These are phyloP conservation scores for Luidia sarsii DNA, from an alignment of 53 echinoderm and acorn worm genomes.

Conservation along the genomic window DNA sequence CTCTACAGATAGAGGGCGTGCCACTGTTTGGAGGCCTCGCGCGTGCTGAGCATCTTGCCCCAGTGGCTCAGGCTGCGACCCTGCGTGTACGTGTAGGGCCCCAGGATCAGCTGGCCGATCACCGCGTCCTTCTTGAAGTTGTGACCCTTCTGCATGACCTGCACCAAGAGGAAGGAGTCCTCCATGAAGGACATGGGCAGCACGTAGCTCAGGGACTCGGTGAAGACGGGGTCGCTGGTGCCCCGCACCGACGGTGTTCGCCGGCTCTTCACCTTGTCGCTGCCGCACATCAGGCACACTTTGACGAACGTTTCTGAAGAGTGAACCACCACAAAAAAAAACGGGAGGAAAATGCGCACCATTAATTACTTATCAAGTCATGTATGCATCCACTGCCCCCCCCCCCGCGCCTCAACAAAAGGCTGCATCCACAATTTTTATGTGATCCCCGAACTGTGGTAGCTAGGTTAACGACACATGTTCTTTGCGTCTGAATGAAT, in stretches of 20 bases:
- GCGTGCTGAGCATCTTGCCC: constrained; percentile 88
- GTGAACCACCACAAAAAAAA: background rate
- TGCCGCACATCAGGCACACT: constrained; percentile 87
- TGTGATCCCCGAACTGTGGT: too few relatives aligned
- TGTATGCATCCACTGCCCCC: too few relatives aligned
- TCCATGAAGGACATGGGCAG: constrained; percentile 86
- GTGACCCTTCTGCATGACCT: constrained; percentile 86
- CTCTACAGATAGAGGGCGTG: constrained; percentile 83
- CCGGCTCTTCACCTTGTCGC: constrained; percentile 91
- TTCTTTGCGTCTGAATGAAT: too few relatives aligned
- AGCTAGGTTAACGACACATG: too few relatives aligned
- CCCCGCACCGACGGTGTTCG: constrained; percentile 81
- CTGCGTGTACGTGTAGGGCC: constrained; percentile 90
- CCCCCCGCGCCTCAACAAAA: too few relatives aligned
- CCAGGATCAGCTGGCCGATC: constrained; percentile 87
- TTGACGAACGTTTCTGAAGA: constrained; percentile 96
- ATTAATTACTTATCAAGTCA: too few relatives aligned
- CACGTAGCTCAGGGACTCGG: constrained; percentile 91
- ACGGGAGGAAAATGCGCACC: too few relatives aligned
- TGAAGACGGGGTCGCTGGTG: constrained; percentile 85
- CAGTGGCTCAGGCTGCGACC: constrained; percentile 90
- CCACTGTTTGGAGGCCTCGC: constrained; percentile 93
- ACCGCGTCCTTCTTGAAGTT: constrained; percentile 80
- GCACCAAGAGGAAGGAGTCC: constrained; percentile 76
- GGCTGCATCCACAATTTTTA: too few relatives aligned